Percentiles rank a stretch among this genome's conserved stretches.
These are phyloP conservation scores for Melipona bicolor DNA, from an alignment of 2,888 invertebrate genomes.

Conservation along the genomic window DNA sequence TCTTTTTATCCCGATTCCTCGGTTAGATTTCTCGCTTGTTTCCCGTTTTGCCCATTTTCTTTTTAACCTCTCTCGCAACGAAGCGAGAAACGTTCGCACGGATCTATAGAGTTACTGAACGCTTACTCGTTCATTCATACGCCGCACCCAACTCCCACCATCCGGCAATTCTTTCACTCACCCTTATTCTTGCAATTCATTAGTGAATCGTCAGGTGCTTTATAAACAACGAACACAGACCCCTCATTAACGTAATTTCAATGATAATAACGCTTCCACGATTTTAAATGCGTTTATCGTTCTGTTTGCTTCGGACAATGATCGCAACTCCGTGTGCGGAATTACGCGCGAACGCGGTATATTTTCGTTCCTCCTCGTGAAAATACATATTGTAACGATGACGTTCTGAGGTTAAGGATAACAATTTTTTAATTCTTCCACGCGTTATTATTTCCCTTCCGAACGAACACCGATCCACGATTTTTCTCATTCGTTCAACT, in stretches of 20 bases:
- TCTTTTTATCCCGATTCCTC: not conserved
- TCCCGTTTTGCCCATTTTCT: not conserved
- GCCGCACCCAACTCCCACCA: conserved; percentile 6
- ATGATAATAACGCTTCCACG: conserved; percentile 61
- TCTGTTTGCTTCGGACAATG: conserved; percentile 49
- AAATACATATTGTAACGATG: not conserved
- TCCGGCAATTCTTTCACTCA: conserved; percentile 16
- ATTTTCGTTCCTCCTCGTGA: not conserved
- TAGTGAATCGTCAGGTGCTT: conserved; percentile 61
- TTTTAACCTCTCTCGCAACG: conserved; percentile 1
- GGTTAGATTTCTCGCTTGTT: not conserved
- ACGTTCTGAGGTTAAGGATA: not conserved
- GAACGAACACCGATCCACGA: not conserved
- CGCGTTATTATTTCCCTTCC: not conserved
- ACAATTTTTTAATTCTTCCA: not conserved
- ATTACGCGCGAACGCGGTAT: conserved; percentile 5
- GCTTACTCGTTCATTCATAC: conserved; percentile 29
- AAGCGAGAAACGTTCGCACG: conserved; percentile 8
- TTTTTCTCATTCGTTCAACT: not conserved
- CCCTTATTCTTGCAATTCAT: conserved; percentile 59
- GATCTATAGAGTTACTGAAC: conserved; percentile 43
- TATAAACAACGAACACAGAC: conserved; percentile 58
- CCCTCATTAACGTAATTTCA: conserved; percentile 69
- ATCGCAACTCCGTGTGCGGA: conserved; percentile 17
- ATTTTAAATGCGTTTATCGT: conserved; percentile 59